Base-by-base conservation (phyloP, 1,140 invertebrate genomes). In the Atopsyche davidsoni region DNA sequence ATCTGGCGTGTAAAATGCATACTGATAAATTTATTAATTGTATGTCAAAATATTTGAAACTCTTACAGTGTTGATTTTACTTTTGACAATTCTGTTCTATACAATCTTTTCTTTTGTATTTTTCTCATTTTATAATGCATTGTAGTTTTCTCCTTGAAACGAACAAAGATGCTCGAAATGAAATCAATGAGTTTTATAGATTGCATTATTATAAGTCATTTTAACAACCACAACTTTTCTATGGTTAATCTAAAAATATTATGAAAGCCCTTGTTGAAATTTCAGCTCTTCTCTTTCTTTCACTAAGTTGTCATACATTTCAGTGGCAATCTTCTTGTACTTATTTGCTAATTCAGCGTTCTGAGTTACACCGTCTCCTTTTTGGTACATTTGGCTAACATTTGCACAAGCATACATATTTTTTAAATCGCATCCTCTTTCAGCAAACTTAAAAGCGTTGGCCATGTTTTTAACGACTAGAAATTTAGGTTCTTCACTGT, bases 341-440 rank as follows among this genome's bases (percentile, higher is more conserved):
- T 79, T 73, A 25, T 86, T 77, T 0, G 89, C 82, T 57, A 87
- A 63, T 46, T 81, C 75, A 31, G 70, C 51, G 68, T 89, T 82
- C 61, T 87, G 82, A 40, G 82, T 77, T 1, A 81, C 83, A 1
- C 89, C 84, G 43, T 86, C 81, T 13, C 85, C 85, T 49, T 75
- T 74, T 11, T 70, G 69, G 63, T 91, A 89, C 87, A 92, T 89
- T 58, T 86, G 79, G 55, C 87, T 86, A 1, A 94, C 62, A 74
- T 95, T 95, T 0, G 81, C 82, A 73, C 92, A 96, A 1, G 87
- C 87, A 62, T 85, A 86, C 46, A 89, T 79, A 65, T 92, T 85
- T 2, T 83, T 83, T 7, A 83, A 63, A 55, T 92, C 82, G 66
- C 92, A 96, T 0, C 81, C 85, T 64, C 81, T 85, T 28, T 78